These are phyloP conservation scores for Ariolimax columbianus DNA, from an alignment of 2,888 invertebrate genomes.

Conservation along the genomic window DNA sequence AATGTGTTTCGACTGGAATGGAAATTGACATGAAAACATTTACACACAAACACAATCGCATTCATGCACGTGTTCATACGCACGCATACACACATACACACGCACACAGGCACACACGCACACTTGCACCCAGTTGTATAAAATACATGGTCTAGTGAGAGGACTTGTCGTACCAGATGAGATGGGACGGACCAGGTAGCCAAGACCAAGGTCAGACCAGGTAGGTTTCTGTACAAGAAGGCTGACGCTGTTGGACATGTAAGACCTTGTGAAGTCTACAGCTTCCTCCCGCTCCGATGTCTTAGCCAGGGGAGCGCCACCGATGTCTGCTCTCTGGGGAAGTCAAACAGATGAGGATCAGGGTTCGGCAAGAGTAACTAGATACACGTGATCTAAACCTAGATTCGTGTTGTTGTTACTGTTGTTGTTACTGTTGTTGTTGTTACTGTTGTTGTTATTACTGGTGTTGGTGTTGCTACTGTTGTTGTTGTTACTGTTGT, in stretches of 20 bases:
- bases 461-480: no score
- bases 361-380: no score
- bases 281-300: constrained; percentile 51
- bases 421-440: no score
- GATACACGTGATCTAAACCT: no score
- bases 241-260: constrained; percentile 51
- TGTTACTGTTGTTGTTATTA: no score
- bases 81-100: background rate
- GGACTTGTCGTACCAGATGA: constrained; percentile 38
- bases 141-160: background rate
- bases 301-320: constrained; percentile 54
- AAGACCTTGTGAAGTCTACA: constrained; percentile 57
- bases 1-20: no score
- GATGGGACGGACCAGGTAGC: constrained; percentile 56
- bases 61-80: no score
- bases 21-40: no score
- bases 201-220: constrained; percentile 53
- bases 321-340: constrained; percentile 55
- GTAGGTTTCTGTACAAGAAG: constrained; percentile 58
- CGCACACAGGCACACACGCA: background rate
- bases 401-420: no score
- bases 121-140: background rate
- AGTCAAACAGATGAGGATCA: no score
- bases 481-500: no score
- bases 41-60: no score